A percentile compares a stretch with the other conserved stretches of the same genome.
These are phyloP conservation scores for Rotaria socialis DNA, from an alignment of 2,888 invertebrate genomes.

Conservation along the genomic window DNA sequence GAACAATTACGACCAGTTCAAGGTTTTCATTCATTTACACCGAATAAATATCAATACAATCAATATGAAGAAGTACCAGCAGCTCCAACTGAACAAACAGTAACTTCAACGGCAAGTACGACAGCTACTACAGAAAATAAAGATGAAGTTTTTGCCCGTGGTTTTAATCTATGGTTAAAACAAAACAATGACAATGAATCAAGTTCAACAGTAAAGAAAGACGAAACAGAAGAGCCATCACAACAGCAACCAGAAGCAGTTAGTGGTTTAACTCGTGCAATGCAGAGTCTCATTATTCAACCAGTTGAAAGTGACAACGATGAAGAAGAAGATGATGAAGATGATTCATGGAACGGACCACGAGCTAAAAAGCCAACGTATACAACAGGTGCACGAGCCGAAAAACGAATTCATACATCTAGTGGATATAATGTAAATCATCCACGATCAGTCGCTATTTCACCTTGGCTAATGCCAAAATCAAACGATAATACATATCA, in stretches of 20 bases:
- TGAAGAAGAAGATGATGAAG: background rate
- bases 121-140: no score
- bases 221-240: background rate
- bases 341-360: background rate
- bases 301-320: background rate
- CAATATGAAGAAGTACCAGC: background rate
- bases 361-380: background rate
- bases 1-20: constrained; percentile 15
- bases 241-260: background rate
- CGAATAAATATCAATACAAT: constrained; percentile 34
- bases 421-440: constrained; percentile 27
- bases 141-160: background rate
- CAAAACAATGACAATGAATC: background rate
- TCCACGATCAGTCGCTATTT: background rate
- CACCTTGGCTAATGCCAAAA: background rate
- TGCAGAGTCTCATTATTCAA: constrained; percentile 19
- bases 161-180: background rate
- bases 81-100: no score
- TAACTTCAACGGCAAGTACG: no score
- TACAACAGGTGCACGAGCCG: background rate
- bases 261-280: constrained; percentile 18
- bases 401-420: background rate
- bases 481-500: background rate
- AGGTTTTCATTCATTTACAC: constrained; percentile 4
- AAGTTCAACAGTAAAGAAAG: background rate